Base-by-base conservation (phyloP, 2,113 vertebrate species). In the Upupa epops region DNA sequence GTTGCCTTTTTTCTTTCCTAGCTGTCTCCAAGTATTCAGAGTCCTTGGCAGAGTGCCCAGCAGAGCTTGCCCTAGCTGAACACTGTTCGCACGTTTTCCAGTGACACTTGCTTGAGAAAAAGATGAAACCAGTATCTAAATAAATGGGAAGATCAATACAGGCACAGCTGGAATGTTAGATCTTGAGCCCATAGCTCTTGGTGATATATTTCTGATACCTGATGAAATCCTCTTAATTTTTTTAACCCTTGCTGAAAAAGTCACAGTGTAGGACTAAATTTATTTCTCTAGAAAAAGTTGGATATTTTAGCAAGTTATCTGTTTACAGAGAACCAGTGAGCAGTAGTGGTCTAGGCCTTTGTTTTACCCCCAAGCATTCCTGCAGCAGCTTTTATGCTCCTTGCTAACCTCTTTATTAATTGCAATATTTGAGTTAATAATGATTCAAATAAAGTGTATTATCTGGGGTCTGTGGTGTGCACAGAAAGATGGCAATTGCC, bases 61-160 rank as follows among this genome's bases (percentile, higher is more conserved):
- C 80, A 63, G 42, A 64, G 64, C 86, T 91, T 94, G 83, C 73
- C 84, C 83, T 89, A 63, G 69, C 73, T 74, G 78, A 84, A 93
- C 73, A 72, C 63, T 5, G 0, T 85, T 92, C 8, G 1, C 26
- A 15, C 32, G 48, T 32, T 84, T 86, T 87, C 87, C 82, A 94
- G 59, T 87, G 83, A 63, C 59, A 69, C 37, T 86, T 84, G 52
- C 46, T 82, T 69, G 65, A 86, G 71, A 82, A 79, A 89, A 82
- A 82, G 11, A 34, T 51, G 79, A 90, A 93, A 70, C 18, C 61
- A 48, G 8, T 84, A 82, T 90, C n/a, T 78, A 84, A 92, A 89
- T 74, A 75, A 92, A 84, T 76, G 37, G 7, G 3, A 15, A 82
- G 42, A 61, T 90, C 80, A 58, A 59, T 86, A 84, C 34, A 79